Evolutionary conservation across 2,888 invertebrate genomes (phyloP).

Genomic region (Steromphala cineraria): DNA sequence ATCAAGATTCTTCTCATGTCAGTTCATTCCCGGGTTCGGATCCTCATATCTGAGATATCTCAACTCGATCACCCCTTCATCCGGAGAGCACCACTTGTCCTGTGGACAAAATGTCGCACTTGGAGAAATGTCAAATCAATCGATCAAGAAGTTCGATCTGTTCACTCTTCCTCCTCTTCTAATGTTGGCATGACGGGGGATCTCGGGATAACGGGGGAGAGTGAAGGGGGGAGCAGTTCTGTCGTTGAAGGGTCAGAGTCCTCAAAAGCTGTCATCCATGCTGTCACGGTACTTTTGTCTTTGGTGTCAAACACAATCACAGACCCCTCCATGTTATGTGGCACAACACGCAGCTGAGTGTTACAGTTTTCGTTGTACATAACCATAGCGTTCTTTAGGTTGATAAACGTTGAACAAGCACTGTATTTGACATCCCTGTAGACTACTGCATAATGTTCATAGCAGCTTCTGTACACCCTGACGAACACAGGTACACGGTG

Average conservation of each 20-base stretch:
- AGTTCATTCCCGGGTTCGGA: background rate
- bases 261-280: slow-evolving; percentile 28
- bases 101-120: too few species aligned
- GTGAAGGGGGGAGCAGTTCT: slow-evolving; percentile 26
- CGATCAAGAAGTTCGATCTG: background rate
- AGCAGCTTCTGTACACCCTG: slow-evolving; percentile 32
- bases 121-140: background rate
- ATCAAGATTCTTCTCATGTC: too few species aligned
- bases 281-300: background rate
- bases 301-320: slow-evolving; percentile 27
- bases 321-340: slow-evolving; percentile 25
- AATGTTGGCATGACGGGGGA: slow-evolving; percentile 30
- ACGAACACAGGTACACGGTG: slow-evolving; percentile 31
- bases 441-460: slow-evolving; percentile 32
- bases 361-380: background rate
- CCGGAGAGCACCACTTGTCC: too few species aligned
- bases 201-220: slow-evolving; percentile 33
- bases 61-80: background rate
- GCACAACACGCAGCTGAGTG: slow-evolving; percentile 22
- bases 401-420: background rate
- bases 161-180: slow-evolving; percentile 34
- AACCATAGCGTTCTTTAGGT: background rate
- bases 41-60: background rate
- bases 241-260: slow-evolving; percentile 3
- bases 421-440: background rate